Evolutionary conservation across 2,113 vertebrate genomes (phyloP), one percentile per base, ranked within the genome.

Genomic region (Podarcis muralis): DNA sequence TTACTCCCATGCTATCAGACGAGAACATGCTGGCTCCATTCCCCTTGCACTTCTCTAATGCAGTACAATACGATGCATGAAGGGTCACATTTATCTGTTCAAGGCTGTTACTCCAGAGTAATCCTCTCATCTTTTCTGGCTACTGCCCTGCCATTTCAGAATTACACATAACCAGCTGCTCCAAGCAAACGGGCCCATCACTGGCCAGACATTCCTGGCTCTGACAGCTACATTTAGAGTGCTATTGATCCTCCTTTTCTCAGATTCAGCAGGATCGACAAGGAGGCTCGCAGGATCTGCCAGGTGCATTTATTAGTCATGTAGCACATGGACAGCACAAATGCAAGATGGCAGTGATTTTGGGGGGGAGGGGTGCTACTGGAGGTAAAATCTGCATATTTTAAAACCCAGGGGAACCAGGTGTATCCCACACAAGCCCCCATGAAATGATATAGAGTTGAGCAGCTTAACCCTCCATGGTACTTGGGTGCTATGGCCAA

Each of bases 331-430:
- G 37, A 76, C 0, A 0, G 43, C 40, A 74, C 85, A 30, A 89
- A 72, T 72, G 5, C 0, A 0, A 81, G 75, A 6, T 66, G 57
- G 30, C n/a, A 3, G 53, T 32, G 35, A 83, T 37, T 3, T 23
- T 1, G 6, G 6, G 57, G 4, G 35, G 30, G 80, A 59, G 32
- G 6, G 23, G 20, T 66, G 32, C 32, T 12, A n/a, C 27, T 23
- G 4, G 1, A 37, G 12, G 13, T 48, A 85, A 75, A 75, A 18
- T 37, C 27, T 30, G 3, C 27, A 69, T 30, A 69, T 69, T 69
- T 27, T 69, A 27, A 69, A 69, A 27, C 68, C 68, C 68, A 69
- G 68, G 27, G 68, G 27, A 30, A 22, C 35, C 16, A 6, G 6
- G 5, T 35, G 18, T 5, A 7, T 30, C 30, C 25, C 25, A 71